phyloP scores from a whole-genome alignment of 2,797 vertebrate genomes.

The Discoglossus pictus region DNA sequence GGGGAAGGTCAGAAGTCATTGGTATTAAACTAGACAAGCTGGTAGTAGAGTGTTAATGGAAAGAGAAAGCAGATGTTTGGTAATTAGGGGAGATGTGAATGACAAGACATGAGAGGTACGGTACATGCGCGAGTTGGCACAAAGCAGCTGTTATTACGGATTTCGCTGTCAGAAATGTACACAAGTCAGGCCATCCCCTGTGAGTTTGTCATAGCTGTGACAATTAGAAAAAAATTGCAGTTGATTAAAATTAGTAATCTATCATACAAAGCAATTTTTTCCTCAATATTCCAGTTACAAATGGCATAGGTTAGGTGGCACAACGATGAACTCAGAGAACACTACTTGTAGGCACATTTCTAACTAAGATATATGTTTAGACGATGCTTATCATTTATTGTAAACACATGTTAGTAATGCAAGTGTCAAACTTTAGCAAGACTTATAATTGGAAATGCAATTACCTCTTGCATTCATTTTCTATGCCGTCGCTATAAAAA shows the following conservation, averaged over 20 bases:
- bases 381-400: slow-evolving; percentile 27
- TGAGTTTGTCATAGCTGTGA: slow-evolving; percentile 76
- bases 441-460: slow-evolving; percentile 45
- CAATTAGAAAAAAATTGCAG: slow-evolving; percentile 86
- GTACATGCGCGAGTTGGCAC: slow-evolving; percentile 88
- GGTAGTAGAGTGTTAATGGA: slow-evolving; percentile 91
- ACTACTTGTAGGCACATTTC: neutral
- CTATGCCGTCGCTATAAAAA: slow-evolving; percentile 19
- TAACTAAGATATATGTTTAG: slow-evolving; percentile 28
- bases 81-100: slow-evolving; percentile 99
- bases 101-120: slow-evolving; percentile 93
- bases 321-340: slow-evolving; percentile 33
- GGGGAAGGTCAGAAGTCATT: slow-evolving; percentile 92
- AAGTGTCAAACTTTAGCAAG: slow-evolving; percentile 28
- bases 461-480: slow-evolving; percentile 32
- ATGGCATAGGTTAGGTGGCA: slow-evolving; percentile 44
- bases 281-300: slow-evolving; percentile 50
- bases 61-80: slow-evolving; percentile 98
- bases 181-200: slow-evolving; percentile 89
- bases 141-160: slow-evolving; percentile 90
- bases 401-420: slow-evolving; percentile 20
- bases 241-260: slow-evolving; percentile 81
- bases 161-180: slow-evolving; percentile 91
- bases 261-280: slow-evolving; percentile 58
- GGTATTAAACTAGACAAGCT: slow-evolving; percentile 95